phyloP scores from a whole-genome alignment of 2,113 vertebrate species.

The Zosterops hypoxanthus region DNA sequence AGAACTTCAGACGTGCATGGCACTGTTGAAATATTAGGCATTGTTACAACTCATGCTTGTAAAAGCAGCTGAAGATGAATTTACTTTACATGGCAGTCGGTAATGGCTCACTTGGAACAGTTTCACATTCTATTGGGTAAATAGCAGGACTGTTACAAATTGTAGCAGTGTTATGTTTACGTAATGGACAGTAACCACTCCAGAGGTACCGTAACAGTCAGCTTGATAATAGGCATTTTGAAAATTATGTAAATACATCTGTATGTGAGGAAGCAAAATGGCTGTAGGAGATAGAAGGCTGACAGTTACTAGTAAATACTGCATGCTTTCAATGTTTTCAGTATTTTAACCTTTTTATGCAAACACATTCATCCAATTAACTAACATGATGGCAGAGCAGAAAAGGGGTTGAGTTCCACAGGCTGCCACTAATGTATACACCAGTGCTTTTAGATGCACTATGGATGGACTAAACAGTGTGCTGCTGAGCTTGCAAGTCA shows the following conservation, averaged over 20 bases:
- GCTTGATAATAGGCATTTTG: conserved; percentile 20
- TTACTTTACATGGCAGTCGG: conserved; percentile 9
- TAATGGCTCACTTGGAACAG: conserved; percentile 62
- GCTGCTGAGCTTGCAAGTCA: background rate
- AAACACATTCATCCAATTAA: background rate
- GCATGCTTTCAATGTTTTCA: background rate
- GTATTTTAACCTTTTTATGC: background rate
- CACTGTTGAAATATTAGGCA: background rate
- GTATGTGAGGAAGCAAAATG: conserved; percentile 34
- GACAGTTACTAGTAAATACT: conserved; percentile 6
- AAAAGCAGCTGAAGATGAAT: conserved; percentile 66
- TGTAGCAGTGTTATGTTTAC: conserved; percentile 60
- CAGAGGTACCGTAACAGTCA: conserved; percentile 38
- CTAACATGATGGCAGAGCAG: background rate
- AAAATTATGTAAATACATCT: conserved; percentile 53
- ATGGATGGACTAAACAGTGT: background rate
- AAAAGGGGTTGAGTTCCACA: background rate
- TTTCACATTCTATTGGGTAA: conserved; percentile 66
- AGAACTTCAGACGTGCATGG: background rate
- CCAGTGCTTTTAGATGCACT: background rate
- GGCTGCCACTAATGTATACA: background rate
- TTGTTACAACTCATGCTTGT: conserved; percentile 44
- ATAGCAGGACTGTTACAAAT: conserved; percentile 69
- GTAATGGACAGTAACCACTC: conserved; percentile 43
- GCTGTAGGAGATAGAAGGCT: background rate